Evolutionary conservation across 2,888 invertebrate genomes (phyloP).

Genomic region (Epirrhoe alternata): DNA sequence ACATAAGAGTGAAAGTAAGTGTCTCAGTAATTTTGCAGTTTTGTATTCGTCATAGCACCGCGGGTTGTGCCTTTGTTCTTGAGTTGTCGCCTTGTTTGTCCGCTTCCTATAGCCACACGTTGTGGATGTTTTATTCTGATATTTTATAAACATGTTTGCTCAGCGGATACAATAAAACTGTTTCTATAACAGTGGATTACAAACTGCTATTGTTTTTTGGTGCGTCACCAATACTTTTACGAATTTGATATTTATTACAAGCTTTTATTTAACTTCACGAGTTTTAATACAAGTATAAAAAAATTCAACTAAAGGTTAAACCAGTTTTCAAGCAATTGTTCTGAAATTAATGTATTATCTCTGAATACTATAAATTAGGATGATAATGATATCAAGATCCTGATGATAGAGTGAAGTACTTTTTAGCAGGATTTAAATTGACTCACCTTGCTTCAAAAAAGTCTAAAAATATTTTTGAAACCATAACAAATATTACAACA

Average conservation of each 20-base stretch:
- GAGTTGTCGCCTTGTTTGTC: conserved; percentile 68
- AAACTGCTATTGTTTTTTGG: neutral
- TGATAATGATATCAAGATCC: too few species aligned
- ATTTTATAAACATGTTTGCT: conserved; percentile 59
- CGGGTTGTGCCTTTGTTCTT: conserved; percentile 65
- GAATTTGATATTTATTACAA: neutral
- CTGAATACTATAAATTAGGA: too few species aligned
- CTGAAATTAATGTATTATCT: too few species aligned
- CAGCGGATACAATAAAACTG: conserved; percentile 8
- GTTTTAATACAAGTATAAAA: too few species aligned
- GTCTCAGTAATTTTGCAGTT: conserved; percentile 49
- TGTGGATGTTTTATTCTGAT: conserved; percentile 59
- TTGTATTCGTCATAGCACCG: conserved; percentile 59
- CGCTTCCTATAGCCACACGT: conserved; percentile 54
- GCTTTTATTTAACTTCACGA: too few species aligned
- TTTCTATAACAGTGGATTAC: neutral
- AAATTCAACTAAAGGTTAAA: too few species aligned
- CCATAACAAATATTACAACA: too few species aligned
- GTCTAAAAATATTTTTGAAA: too few species aligned
- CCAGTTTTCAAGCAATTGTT: too few species aligned
- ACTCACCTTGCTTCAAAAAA: too few species aligned
- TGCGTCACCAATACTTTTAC: neutral
- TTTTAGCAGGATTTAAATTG: too few species aligned
- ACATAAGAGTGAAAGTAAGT: conserved; percentile 31
- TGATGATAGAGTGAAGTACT: too few species aligned